A percentile compares a stretch with the other conserved stretches of the same genome.
These are phyloP conservation scores for Menidia beryllina DNA, from an alignment of 2,113 vertebrate species.

Conservation along the genomic window DNA sequence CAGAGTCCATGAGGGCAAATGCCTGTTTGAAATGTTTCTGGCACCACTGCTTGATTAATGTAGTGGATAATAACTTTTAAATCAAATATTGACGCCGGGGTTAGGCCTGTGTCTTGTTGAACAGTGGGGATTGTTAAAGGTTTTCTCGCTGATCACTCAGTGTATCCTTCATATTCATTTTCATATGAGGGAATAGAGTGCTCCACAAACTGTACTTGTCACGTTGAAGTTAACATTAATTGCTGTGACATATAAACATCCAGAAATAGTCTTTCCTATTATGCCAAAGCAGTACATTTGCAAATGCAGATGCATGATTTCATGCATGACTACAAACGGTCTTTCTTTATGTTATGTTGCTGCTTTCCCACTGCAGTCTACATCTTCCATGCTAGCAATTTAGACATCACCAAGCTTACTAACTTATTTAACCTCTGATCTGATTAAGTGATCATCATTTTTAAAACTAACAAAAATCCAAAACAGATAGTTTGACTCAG, in stretches of 20 bases:
- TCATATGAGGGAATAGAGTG: neutral
- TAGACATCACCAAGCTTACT: neutral
- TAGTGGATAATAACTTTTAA: slow-evolving; percentile 8
- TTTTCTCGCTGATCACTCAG: neutral
- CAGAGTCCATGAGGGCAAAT: slow-evolving; percentile 4
- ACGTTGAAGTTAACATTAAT: neutral
- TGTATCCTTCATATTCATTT: neutral
- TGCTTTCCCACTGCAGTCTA: neutral
- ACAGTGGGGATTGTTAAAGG: neutral
- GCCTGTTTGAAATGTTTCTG: slow-evolving; percentile 73
- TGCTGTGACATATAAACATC: no score
- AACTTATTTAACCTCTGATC: neutral
- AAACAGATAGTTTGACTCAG: neutral
- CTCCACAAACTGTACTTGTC: neutral
- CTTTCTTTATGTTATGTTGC: no score
- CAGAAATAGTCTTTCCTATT: no score
- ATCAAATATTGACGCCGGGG: slow-evolving; percentile 14
- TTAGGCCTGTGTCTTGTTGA: slow-evolving; percentile 1
- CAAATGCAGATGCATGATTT: no score
- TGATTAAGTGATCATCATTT: neutral
- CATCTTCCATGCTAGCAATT: neutral
- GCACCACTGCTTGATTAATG: slow-evolving; percentile 46
- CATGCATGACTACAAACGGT: no score
- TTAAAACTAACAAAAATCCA: neutral
- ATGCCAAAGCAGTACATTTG: no score